Evolutionary conservation across 2,888 invertebrate genomes (phyloP).

Genomic region (Girardia tigrina): DNA sequence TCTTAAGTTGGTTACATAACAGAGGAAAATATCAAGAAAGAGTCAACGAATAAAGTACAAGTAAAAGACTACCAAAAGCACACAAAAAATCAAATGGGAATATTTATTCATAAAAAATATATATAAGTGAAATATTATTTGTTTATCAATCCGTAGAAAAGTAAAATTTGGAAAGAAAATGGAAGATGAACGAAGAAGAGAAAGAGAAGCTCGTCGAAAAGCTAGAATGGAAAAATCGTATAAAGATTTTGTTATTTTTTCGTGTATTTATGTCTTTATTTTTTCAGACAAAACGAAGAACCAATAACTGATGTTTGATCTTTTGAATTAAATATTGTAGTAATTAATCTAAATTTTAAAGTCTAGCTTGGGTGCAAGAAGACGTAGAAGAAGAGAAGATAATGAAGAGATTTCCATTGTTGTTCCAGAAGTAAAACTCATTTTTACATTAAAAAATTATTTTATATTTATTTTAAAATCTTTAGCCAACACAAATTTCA

Average conservation of each 20-base stretch:
- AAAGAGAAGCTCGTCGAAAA: constrained; percentile 23
- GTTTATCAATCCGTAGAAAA: no score
- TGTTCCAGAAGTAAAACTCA: constrained; percentile 1
- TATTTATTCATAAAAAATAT: no score
- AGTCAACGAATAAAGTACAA: no score
- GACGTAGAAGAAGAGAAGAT: background rate
- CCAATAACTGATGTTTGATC: background rate
- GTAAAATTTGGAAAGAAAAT: no score
- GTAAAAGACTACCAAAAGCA: no score
- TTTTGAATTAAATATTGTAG: background rate
- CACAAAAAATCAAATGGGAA: no score
- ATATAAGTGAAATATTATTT: no score
- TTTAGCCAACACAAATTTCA: no score
- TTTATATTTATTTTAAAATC: background rate
- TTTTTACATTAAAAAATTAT: background rate
- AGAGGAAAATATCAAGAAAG: no score
- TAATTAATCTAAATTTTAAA: background rate
- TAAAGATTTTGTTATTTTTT: background rate
- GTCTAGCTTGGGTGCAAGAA: background rate
- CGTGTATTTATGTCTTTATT: background rate
- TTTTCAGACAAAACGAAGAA: background rate
- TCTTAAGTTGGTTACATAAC: no score
- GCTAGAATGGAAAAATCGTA: constrained; percentile 10
- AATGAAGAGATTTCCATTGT: background rate
- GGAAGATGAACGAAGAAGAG: background rate